Base-by-base conservation (phyloP, 2,888 invertebrate genomes). In the Pheosia tremula region DNA sequence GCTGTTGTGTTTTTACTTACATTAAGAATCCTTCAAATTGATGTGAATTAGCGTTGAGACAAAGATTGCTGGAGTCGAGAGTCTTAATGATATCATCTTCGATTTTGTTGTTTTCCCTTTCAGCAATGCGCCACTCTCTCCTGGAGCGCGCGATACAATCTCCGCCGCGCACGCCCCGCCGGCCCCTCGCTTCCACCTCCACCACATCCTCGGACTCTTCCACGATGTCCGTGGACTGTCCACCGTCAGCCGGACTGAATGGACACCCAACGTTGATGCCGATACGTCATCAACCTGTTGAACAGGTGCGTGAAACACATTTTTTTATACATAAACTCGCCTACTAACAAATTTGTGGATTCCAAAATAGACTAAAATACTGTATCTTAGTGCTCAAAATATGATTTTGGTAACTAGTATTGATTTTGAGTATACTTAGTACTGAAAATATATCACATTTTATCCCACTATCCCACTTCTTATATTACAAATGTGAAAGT, bases 71-170 rank as follows among this genome's bases (percentile, higher is more conserved):
- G 2, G 24, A 24, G 24, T 24, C 24, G 24, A 24, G 24, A 24
- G 24, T 24, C 1, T 24, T 24, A 24, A 24, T 24, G 24, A 24
- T 24, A 24, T 24, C 24, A 43, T 43, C 9, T 43, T 88, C 36
- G 52, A 52, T 24, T 24, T 0, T 13, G 3, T 50, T 7, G 24
- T 50, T 24, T 50, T 10, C 11, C 24, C 53, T 67, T 76, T 3
- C 80, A 96, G 96, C 96, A 62, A 95, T 96, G 86, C 95, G 95
- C 4, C 96, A 96, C 84, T 96, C 96, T 1, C 88, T 96, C 8
- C 86, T 96, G 80, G 96, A 96, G 76, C 85, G 94, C 2, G 86
- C 87, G 4, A 86, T 94, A 39, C 91, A 94, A 43, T 94, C 87
- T 1, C 93, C 89, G 37, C 94, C 87, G 52, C 84, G 94, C 80